Conservation (phyloP, 2,113 vertebrate genomes). For the Canis aureus region DNA sequence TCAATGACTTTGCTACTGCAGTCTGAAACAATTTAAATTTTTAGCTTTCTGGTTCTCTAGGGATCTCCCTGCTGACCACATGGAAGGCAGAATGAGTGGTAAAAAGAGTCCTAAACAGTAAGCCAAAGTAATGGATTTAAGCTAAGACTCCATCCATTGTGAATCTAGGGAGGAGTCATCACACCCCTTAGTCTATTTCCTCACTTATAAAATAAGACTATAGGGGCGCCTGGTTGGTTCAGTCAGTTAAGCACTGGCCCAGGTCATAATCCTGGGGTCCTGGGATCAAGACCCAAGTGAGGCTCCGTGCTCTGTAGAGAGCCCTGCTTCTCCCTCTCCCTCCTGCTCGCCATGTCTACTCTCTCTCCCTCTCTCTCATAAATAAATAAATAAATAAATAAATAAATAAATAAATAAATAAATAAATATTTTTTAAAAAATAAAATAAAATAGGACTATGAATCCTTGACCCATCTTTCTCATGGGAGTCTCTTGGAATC, state of each 20-base stretch:
- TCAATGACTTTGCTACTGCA: background rate
- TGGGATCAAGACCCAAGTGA: too few relatives aligned
- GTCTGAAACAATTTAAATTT: background rate
- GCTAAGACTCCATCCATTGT: background rate
- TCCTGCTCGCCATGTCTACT: too few relatives aligned
- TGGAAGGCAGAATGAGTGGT: background rate
- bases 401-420: too few relatives aligned
- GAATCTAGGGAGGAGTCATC: background rate
- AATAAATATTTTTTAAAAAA: too few relatives aligned
- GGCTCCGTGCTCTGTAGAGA: too few relatives aligned
- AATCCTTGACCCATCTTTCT: background rate
- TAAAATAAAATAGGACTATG: background rate
- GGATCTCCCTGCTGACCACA: background rate
- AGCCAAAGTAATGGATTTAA: background rate
- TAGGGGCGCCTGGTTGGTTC: too few relatives aligned
- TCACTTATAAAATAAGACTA: background rate
- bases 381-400: too few relatives aligned
- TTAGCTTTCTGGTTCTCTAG: conserved; percentile 21
- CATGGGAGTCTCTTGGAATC: background rate
- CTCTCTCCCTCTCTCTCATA: too few relatives aligned
- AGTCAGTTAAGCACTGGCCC: too few relatives aligned
- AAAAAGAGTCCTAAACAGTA: background rate
- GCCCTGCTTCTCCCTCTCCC: too few relatives aligned
- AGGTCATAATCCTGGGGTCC: too few relatives aligned
- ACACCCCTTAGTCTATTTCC: background rate